A percentile compares a stretch with the other conserved stretches of the same genome.
Evolutionary conservation across 2,113 vertebrate species (phyloP).

Genomic region (Hyperopisus bebe): DNA sequence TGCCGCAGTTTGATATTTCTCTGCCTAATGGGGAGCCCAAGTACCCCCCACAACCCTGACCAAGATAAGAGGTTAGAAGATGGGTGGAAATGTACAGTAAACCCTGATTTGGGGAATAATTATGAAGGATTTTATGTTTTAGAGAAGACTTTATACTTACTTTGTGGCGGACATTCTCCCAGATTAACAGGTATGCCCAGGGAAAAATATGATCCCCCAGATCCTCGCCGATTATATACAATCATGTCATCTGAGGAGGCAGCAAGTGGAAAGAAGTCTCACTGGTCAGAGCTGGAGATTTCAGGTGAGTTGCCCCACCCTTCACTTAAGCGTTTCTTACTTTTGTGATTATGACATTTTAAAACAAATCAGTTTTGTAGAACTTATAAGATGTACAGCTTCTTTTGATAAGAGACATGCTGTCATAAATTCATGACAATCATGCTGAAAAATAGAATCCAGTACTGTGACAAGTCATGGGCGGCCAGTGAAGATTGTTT

Average conservation of each 20-base stretch:
- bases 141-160: not conserved
- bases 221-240: slow-evolving; percentile 96
- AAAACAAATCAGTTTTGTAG: not conserved
- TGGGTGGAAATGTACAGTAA: not conserved
- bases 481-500: not conserved
- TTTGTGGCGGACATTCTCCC: not conserved
- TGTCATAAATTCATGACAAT: not conserved
- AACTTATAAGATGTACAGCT: not conserved
- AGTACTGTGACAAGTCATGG: not conserved
- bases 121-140: not conserved
- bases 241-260: slow-evolving; percentile 98
- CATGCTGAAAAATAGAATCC: not conserved
- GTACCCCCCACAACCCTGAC: not conserved
- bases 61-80: not conserved
- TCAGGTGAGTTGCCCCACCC: slow-evolving; percentile 70
- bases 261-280: slow-evolving; percentile 91
- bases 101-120: not conserved
- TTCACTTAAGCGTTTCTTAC: not conserved
- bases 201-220: slow-evolving; percentile 99
- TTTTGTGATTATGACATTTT: not conserved
- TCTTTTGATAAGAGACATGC: not conserved
- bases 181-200: slow-evolving; percentile 99
- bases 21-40: not conserved
- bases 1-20: not conserved
- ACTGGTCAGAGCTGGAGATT: slow-evolving; percentile 97